These are phyloP conservation scores for Thunnus thynnus DNA, from an alignment of 2,113 vertebrate genomes.

Conservation along the genomic window DNA sequence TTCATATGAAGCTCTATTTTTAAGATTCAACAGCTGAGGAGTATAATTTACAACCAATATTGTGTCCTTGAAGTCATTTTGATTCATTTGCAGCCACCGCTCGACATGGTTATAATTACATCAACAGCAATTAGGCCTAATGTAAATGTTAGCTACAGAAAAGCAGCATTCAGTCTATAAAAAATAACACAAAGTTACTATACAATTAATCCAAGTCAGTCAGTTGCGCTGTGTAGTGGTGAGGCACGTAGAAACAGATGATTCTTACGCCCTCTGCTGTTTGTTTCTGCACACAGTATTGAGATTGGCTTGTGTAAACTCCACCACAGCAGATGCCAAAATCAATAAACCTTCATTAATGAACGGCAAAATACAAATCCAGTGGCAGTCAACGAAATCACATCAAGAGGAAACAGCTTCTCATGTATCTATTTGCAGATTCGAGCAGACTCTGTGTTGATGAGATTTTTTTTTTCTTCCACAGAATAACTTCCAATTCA, in stretches of 20 bases:
- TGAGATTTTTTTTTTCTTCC: conserved; percentile 34
- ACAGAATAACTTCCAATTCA: conserved; percentile 66
- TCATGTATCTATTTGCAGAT: conserved; percentile 60
- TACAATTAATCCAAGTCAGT: not conserved
- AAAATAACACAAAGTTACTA: conserved; percentile 17
- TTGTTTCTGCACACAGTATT: conserved; percentile 14
- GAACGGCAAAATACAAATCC: conserved; percentile 60
- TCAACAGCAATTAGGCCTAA: too few relatives aligned
- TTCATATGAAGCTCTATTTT: not conserved
- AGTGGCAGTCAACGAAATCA: conserved; percentile 67
- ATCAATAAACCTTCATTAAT: conserved; percentile 68
- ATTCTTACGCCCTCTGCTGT: conserved; percentile 79
- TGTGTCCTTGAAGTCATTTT: not conserved
- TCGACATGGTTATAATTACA: not conserved
- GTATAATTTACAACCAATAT: not conserved
- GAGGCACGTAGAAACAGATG: conserved; percentile 52
- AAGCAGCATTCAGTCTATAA: not conserved
- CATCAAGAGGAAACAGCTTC: conserved; percentile 64
- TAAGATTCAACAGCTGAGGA: not conserved
- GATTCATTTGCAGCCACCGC: too few relatives aligned
- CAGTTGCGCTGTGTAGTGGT: not conserved
- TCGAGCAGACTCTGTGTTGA: conserved; percentile 42
- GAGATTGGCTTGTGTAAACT: conserved; percentile 34
- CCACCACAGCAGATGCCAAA: conserved; percentile 51
- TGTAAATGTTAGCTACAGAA: not conserved